A percentile compares a stretch with the other conserved stretches of the same genome.
Conservation (phyloP, 2,113 vertebrate species). For the Eulemur rufifrons region DNA sequence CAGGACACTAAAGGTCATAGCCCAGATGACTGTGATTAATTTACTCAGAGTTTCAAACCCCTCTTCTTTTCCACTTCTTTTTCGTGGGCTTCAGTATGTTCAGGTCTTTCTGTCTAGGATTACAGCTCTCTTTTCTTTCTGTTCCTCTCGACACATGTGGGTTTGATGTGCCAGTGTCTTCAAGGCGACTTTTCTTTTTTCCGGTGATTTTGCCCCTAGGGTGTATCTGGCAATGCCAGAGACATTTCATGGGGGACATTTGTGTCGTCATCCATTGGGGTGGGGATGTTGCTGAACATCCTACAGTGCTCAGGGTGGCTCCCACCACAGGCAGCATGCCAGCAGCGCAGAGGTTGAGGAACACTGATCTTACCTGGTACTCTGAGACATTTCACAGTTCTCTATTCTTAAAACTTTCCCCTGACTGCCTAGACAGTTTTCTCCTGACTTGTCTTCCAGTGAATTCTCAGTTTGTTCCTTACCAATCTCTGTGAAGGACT, state of each 20-base stretch:
- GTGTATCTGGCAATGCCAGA: background rate
- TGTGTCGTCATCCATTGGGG: background rate
- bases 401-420: background rate
- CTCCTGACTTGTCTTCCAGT: background rate
- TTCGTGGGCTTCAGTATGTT: background rate
- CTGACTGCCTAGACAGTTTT: background rate
- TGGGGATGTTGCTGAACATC: background rate
- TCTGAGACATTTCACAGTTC: too few species aligned
- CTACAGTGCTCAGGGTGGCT: background rate
- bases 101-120: background rate
- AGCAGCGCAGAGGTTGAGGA: background rate
- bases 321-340: background rate
- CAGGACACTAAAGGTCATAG: conserved; percentile 45
- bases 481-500: background rate
- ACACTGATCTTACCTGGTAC: background rate
- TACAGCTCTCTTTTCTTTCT: background rate
- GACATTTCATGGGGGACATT: background rate
- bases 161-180: background rate
- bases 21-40: background rate
- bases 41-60: background rate
- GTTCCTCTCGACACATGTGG: background rate
- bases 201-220: background rate
- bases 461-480: conserved; percentile 3
- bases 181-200: background rate
- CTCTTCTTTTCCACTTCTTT: background rate